Evolutionary conservation across 2,888 invertebrate genomes (phyloP).

Genomic region (Xanthorhoe designata): DNA sequence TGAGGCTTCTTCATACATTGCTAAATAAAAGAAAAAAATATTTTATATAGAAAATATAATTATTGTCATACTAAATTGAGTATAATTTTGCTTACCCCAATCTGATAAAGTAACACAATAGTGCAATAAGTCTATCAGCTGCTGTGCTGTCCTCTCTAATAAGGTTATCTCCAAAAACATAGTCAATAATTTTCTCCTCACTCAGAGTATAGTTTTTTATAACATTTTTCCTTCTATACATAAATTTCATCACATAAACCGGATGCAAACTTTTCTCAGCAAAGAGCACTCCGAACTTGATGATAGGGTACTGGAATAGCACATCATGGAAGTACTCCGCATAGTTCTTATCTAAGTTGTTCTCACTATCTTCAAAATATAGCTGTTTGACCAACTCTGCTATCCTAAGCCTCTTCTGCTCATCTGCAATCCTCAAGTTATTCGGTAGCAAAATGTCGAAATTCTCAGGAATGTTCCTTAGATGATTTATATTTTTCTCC

Average conservation of each 20-base stretch:
- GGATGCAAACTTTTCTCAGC: slow-evolving; percentile 56
- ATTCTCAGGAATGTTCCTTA: slow-evolving; percentile 52
- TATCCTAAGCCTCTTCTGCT: slow-evolving; percentile 53
- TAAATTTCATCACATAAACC: slow-evolving; percentile 68
- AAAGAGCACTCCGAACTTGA: slow-evolving; percentile 64
- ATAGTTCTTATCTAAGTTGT: slow-evolving; percentile 52
- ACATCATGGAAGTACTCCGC: slow-evolving; percentile 68
- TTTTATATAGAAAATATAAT: not conserved
- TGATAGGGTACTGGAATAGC: slow-evolving; percentile 64
- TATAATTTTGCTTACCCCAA: slow-evolving; percentile 59
- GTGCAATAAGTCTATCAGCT: slow-evolving; percentile 52
- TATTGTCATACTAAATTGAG: not conserved
- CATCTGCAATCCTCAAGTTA: slow-evolving; percentile 63
- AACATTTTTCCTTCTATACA: slow-evolving; percentile 19
- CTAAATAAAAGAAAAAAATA: too few species aligned
- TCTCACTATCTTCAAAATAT: slow-evolving; percentile 58
- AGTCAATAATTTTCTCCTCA: slow-evolving; percentile 54
- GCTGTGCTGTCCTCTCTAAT: slow-evolving; percentile 44
- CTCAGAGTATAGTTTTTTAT: not conserved
- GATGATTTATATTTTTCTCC: slow-evolving; percentile 48
- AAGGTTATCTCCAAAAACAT: slow-evolving; percentile 52
- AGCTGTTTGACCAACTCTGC: slow-evolving; percentile 65
- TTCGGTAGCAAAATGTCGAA: slow-evolving; percentile 67
- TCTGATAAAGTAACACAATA: slow-evolving; percentile 70
- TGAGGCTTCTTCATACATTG: too few species aligned